Conservation (phyloP, 2,888 invertebrate species). For the Conus canariensis region DNA sequence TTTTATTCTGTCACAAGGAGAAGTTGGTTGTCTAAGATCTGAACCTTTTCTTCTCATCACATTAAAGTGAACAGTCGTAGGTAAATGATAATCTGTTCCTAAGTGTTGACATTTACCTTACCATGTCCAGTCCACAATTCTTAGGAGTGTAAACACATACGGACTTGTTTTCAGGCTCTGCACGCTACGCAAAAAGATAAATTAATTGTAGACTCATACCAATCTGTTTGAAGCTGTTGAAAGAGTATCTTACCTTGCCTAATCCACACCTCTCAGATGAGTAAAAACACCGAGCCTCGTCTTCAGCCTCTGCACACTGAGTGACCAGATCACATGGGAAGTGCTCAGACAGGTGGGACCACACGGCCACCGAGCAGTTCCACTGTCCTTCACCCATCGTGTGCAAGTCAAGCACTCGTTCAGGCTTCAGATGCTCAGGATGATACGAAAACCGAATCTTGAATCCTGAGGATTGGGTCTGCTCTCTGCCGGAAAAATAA, state of each 20-base stretch:
- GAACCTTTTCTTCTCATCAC: no score
- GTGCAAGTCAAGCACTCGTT: background rate
- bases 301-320: conserved; percentile 7
- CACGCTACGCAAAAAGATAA: no score
- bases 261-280: background rate
- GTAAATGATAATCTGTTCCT: no score
- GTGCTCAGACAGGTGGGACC: background rate
- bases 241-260: background rate
- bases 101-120: no score
- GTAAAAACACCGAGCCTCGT: conserved; percentile 1
- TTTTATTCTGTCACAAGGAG: no score
- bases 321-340: conserved; percentile 16
- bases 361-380: conserved; percentile 11
- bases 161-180: no score
- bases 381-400: background rate
- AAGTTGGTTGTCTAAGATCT: no score
- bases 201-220: no score
- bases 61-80: no score
- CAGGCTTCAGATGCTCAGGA: background rate
- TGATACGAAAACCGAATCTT: background rate
- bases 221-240: no score
- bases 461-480: background rate
- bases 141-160: no score
- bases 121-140: no score
- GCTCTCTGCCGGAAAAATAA: background rate